Conservation (phyloP, 1,140 invertebrate species). For the Ceratosolen fusciceps region DNA sequence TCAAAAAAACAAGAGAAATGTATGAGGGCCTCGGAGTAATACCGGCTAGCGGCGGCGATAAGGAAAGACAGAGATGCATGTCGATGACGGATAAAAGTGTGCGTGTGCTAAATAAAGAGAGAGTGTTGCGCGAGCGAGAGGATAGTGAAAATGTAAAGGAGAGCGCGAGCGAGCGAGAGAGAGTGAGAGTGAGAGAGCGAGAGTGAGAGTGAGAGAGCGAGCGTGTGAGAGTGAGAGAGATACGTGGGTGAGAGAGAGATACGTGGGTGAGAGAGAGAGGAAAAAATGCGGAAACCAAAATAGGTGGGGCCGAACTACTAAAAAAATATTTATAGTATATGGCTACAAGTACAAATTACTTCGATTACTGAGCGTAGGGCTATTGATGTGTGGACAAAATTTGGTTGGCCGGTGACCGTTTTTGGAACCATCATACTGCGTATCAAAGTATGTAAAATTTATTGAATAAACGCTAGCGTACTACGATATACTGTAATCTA, state of each 20-base stretch:
- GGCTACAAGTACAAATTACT: slow-evolving; percentile 74
- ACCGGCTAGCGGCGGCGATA: slow-evolving; percentile 65
- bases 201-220: slow-evolving; percentile 35
- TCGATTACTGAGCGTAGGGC: slow-evolving; percentile 73
- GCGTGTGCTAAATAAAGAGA: too few relatives aligned
- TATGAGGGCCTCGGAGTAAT: slow-evolving; percentile 69
- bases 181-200: slow-evolving; percentile 53
- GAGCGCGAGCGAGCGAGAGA: too few relatives aligned
- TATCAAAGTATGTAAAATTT: slow-evolving; percentile 74
- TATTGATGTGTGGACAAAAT: slow-evolving; percentile 74
- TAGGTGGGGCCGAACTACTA: slow-evolving; percentile 69
- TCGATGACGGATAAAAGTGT: too few relatives aligned
- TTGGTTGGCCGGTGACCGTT: slow-evolving; percentile 73
- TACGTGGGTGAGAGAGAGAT: slow-evolving; percentile 33
- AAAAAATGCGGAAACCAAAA: slow-evolving; percentile 62
- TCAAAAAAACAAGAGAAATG: slow-evolving; percentile 67
- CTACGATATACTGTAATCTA: slow-evolving; percentile 73
- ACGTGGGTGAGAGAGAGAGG: slow-evolving; percentile 51
- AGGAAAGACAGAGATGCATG: too few relatives aligned
- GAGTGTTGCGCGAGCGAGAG: too few relatives aligned
- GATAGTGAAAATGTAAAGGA: too few relatives aligned
- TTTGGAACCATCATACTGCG: slow-evolving; percentile 73
- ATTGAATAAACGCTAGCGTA: slow-evolving; percentile 73
- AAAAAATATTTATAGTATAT: slow-evolving; percentile 73
- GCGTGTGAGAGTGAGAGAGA: slow-evolving; percentile 26